Percentiles rank a stretch among this genome's conserved stretches.
phyloP scores from a whole-genome alignment of 2,888 invertebrate genomes.

The Melinaea marsaeus region DNA sequence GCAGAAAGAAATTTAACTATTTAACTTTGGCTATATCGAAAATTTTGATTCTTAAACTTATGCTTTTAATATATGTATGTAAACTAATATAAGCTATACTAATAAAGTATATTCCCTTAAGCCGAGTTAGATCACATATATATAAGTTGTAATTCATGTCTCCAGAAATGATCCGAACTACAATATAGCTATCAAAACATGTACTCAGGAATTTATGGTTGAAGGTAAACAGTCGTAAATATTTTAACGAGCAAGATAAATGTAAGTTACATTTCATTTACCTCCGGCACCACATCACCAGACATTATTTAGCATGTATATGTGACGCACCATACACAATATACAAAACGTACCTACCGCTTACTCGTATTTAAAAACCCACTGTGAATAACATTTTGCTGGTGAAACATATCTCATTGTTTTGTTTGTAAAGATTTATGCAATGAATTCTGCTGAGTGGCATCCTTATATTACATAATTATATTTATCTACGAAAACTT shows the following conservation, averaged over 20 bases:
- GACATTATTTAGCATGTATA: conserved; percentile 31
- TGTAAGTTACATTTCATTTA: conserved; percentile 37
- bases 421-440: too few relatives aligned
- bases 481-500: too few relatives aligned
- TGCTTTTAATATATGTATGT: too few relatives aligned
- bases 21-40: too few relatives aligned
- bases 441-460: not conserved
- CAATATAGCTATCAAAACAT: conserved; percentile 37
- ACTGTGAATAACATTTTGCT: too few relatives aligned
- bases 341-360: conserved; percentile 20
- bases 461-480: too few relatives aligned
- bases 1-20: too few relatives aligned
- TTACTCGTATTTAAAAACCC: not conserved
- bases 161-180: conserved; percentile 27
- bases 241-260: conserved; percentile 49
- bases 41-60: too few relatives aligned
- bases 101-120: conserved; percentile 14
- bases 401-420: too few relatives aligned
- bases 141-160: conserved; percentile 21
- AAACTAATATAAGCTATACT: not conserved
- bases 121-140: conserved; percentile 7
- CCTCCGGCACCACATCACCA: conserved; percentile 22
- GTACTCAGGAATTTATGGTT: conserved; percentile 43
- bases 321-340: conserved; percentile 25
- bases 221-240: conserved; percentile 53